A percentile compares a stretch with the other conserved stretches of the same genome.
Evolutionary conservation across 2,888 invertebrate species (phyloP).

Genomic region (Siphonodentalium dalli): DNA sequence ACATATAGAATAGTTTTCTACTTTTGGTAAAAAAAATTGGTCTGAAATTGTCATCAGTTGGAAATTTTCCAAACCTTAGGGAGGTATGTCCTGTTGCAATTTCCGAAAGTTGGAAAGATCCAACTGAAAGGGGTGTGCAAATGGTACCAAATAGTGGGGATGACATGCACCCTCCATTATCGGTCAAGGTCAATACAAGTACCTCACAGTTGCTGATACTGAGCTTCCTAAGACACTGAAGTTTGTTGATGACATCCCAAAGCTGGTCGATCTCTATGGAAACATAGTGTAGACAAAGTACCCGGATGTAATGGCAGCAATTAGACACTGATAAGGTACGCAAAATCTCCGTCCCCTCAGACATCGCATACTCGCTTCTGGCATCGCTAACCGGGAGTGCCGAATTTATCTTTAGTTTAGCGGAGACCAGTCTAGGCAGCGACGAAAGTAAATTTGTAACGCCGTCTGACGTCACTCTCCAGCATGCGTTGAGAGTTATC

Average conservation of each 20-base stretch:
- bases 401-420: conserved; percentile 48
- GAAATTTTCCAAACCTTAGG: too few species aligned
- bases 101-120: too few species aligned
- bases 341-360: conserved; percentile 36
- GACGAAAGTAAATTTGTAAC: conserved; percentile 31
- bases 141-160: neutral
- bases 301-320: conserved; percentile 32
- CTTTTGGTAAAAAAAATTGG: too few species aligned
- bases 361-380: conserved; percentile 43
- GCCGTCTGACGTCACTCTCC: conserved; percentile 40
- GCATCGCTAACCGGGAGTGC: conserved; percentile 38
- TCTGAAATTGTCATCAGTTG: too few species aligned
- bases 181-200: conserved; percentile 1
- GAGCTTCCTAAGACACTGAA: conserved; percentile 40
- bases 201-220: conserved; percentile 53
- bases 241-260: conserved; percentile 40
- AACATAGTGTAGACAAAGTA: conserved; percentile 47
- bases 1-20: too few species aligned
- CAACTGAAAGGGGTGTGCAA: too few species aligned
- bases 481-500: conserved; percentile 48
- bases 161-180: neutral
- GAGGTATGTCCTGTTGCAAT: too few species aligned
- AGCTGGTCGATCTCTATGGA: conserved; percentile 49
- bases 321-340: conserved; percentile 26
- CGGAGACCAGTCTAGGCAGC: conserved; percentile 31